Evolutionary conservation across 2,888 invertebrate species (phyloP).

Genomic region (Agonopterix alstromeriana): DNA sequence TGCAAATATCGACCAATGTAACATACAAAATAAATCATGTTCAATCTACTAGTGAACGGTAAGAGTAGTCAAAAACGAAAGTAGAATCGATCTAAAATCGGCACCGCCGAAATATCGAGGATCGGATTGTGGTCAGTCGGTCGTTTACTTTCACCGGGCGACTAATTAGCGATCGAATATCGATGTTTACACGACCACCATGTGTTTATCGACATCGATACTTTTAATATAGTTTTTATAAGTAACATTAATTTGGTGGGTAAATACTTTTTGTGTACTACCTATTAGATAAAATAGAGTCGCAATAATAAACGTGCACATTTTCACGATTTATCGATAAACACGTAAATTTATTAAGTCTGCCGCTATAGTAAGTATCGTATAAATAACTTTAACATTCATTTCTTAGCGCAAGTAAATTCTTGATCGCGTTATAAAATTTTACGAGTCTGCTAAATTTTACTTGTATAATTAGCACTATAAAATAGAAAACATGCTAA

Average conservation of each 20-base stretch:
- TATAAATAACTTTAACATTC: too few relatives aligned
- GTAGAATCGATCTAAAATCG: constrained; percentile 74
- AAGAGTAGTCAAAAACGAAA: constrained; percentile 76
- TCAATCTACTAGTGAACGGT: constrained; percentile 47
- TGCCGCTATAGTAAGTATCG: too few relatives aligned
- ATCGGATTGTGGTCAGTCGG: constrained; percentile 71
- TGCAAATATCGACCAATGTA: constrained; percentile 14
- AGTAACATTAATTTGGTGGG: neutral
- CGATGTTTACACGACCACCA: constrained; percentile 50
- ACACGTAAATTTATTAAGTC: too few relatives aligned
- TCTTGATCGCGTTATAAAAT: too few relatives aligned
- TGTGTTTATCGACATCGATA: constrained; percentile 54
- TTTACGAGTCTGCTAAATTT: too few relatives aligned
- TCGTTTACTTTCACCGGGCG: constrained; percentile 66
- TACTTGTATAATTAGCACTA: too few relatives aligned
- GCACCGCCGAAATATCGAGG: constrained; percentile 62
- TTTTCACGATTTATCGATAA: too few relatives aligned
- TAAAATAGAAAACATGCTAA: too few relatives aligned
- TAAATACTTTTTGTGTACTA: too few relatives aligned
- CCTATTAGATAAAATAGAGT: too few relatives aligned
- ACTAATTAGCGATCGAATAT: constrained; percentile 66
- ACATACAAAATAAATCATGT: constrained; percentile 45
- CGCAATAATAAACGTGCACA: too few relatives aligned
- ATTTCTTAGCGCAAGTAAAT: too few relatives aligned
- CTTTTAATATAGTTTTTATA: constrained; percentile 4